Conservation (phyloP, 2,888 invertebrate genomes). For the Polyommatus icarus region DNA sequence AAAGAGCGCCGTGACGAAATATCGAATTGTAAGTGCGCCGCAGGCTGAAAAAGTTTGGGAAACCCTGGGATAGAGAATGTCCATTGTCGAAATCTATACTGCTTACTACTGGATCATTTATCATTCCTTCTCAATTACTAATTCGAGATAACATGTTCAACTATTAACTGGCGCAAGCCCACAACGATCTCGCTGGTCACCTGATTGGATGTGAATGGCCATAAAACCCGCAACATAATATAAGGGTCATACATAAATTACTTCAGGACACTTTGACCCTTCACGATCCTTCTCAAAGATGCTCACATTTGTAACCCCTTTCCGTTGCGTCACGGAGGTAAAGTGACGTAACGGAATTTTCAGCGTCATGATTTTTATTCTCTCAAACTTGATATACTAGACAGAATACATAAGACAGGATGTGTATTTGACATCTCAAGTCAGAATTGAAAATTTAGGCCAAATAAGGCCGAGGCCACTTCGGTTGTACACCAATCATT, state of each 20-base stretch:
- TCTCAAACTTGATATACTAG: no score
- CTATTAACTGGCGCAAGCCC: not conserved
- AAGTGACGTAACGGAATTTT: not conserved
- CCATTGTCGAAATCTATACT: not conserved
- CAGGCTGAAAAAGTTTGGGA: no score
- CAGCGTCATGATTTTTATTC: not conserved
- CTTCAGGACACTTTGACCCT: conserved; percentile 9
- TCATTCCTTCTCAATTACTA: not conserved
- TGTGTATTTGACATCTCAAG: not conserved
- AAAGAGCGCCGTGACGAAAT: no score
- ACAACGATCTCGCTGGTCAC: not conserved
- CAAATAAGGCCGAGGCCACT: no score
- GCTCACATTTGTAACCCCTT: conserved; percentile 1
- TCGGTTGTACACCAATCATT: no score
- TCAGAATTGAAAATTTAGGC: no score
- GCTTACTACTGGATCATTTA: not conserved
- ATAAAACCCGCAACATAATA: conserved; percentile 4
- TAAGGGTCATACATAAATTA: conserved; percentile 16
- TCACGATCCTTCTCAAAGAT: conserved; percentile 11
- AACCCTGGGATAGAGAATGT: no score
- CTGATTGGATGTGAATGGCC: not conserved
- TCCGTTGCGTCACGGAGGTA: conserved; percentile 1
- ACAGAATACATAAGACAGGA: no score
- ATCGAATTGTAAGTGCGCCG: no score
- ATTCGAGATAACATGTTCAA: not conserved